Conservation (phyloP, 2,888 invertebrate species). For the Hanleya hanleyi region DNA sequence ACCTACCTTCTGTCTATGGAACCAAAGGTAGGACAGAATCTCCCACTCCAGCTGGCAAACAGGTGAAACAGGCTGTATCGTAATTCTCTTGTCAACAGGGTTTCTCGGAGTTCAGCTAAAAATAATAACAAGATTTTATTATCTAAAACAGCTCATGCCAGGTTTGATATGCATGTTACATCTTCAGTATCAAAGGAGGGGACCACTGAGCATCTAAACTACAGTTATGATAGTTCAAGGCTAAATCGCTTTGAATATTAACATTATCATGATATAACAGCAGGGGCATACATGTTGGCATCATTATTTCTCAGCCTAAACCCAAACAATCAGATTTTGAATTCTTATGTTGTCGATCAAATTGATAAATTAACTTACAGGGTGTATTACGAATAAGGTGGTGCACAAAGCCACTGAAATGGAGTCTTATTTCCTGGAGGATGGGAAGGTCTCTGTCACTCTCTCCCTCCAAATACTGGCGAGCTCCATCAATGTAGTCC, state of each 20-base stretch:
- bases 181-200: too few relatives aligned
- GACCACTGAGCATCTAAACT: too few relatives aligned
- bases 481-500: conserved; percentile 96
- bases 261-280: too few relatives aligned
- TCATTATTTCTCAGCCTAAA: too few relatives aligned
- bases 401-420: conserved; percentile 94
- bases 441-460: conserved; percentile 91
- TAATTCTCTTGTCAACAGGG: conserved; percentile 89
- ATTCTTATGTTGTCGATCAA: too few relatives aligned
- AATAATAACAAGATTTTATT: conserved; percentile 40
- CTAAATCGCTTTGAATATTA: too few relatives aligned
- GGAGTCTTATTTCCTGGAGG: conserved; percentile 90
- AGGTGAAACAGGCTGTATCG: conserved; percentile 90
- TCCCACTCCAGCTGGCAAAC: conserved; percentile 96
- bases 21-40: conserved; percentile 78
- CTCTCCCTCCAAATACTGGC: conserved; percentile 92
- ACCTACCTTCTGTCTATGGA: conserved; percentile 65
- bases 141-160: too few relatives aligned
- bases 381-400: conserved; percentile 96
- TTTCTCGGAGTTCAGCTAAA: conserved; percentile 89
- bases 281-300: too few relatives aligned
- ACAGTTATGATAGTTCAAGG: too few relatives aligned
- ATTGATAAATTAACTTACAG: conserved; percentile 79
- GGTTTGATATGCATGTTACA: too few relatives aligned
- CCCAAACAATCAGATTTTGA: too few relatives aligned